Conservation (phyloP, 2,888 invertebrate species). For the Uloborus plumipes region DNA sequence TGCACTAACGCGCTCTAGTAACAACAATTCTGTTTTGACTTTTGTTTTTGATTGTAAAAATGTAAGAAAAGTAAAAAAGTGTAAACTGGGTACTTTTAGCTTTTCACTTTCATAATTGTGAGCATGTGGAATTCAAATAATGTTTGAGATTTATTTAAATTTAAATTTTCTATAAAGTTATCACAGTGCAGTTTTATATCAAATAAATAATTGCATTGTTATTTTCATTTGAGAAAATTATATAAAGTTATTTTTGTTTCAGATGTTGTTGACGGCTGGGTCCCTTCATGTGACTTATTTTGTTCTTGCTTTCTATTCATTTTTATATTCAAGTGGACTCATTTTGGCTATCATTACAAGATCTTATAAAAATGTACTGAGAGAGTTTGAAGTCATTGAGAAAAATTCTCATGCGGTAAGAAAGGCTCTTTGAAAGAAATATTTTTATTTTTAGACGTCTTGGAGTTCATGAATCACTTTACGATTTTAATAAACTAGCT, state of each 20-base stretch:
- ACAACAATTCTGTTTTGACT: too few species aligned
- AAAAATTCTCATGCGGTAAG: conserved; percentile 18
- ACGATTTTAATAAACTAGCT: neutral
- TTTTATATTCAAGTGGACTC: conserved; percentile 54
- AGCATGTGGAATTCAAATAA: too few species aligned
- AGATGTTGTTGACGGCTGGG: conserved; percentile 60
- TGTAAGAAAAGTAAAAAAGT: too few species aligned
- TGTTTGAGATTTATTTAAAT: too few species aligned
- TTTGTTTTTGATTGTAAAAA: too few species aligned
- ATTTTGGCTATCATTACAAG: conserved; percentile 59
- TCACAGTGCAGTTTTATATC: too few species aligned
- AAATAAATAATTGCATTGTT: too few species aligned
- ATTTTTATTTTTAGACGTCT: neutral
- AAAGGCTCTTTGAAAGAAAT: neutral
- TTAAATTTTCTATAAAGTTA: too few species aligned
- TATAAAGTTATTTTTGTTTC: conserved; percentile 1
- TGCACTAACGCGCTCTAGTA: too few species aligned
- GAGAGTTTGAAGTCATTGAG: conserved; percentile 51
- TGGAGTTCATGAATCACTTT: neutral
- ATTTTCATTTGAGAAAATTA: too few species aligned
- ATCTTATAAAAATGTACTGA: conserved; percentile 56
- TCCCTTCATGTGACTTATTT: conserved; percentile 59
- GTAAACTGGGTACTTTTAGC: too few species aligned
- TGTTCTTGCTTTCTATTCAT: conserved; percentile 56
- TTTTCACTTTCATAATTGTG: too few species aligned